Evolutionary conservation across 2,888 invertebrate genomes (phyloP).

Genomic region (Nomada fucata): DNA sequence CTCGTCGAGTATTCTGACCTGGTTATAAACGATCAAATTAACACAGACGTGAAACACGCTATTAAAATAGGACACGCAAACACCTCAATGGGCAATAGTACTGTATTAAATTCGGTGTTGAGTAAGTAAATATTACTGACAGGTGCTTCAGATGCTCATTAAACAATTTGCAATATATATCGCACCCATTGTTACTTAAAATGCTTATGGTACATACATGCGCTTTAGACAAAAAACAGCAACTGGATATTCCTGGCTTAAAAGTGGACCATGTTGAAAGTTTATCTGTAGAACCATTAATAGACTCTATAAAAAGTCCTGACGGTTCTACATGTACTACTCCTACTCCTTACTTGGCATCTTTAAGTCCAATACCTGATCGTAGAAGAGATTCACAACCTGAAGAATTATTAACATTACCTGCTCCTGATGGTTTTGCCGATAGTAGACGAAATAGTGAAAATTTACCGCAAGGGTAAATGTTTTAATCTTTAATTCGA

Average conservation of each 20-base stretch:
- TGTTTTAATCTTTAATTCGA: not conserved
- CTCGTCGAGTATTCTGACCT: constrained; percentile 92
- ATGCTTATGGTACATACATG: not conserved
- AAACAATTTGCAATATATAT: not conserved
- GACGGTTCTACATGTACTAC: constrained; percentile 85
- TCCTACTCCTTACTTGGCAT: constrained; percentile 86
- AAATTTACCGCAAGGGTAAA: constrained; percentile 76
- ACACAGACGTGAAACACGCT: constrained; percentile 76
- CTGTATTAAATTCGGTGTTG: constrained; percentile 46
- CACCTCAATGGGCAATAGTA: constrained; percentile 68
- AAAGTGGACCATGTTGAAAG: constrained; percentile 70
- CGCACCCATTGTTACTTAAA: not conserved
- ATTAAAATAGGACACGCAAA: constrained; percentile 74
- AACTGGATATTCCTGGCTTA: constrained; percentile 72
- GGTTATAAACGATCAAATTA: constrained; percentile 87
- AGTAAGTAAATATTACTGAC: constrained; percentile 46
- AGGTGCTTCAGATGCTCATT: not conserved
- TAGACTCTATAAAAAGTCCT: constrained; percentile 83
- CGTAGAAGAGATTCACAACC: constrained; percentile 87
- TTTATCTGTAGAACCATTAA: constrained; percentile 80
- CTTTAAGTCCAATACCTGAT: constrained; percentile 89
- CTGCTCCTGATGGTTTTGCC: constrained; percentile 93
- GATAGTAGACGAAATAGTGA: constrained; percentile 88
- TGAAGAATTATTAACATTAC: constrained; percentile 87
- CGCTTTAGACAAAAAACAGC: constrained; percentile 67